These are phyloP conservation scores for Ivindomyrus marchei DNA, from an alignment of 2,113 vertebrate species.

Conservation along the genomic window DNA sequence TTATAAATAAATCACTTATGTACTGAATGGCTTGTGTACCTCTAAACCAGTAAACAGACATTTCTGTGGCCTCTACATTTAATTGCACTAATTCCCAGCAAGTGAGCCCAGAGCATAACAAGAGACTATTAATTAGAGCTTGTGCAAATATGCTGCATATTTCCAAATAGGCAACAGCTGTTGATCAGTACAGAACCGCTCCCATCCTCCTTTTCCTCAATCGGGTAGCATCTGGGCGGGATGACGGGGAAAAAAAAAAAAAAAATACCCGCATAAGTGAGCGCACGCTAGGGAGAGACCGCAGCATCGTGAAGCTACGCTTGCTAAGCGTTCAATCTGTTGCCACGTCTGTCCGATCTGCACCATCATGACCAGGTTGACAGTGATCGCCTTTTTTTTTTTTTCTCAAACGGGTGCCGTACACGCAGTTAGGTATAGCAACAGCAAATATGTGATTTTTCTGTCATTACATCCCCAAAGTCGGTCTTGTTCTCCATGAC, in stretches of 20 bases:
- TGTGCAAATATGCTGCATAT: conserved; percentile 1
- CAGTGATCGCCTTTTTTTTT: not conserved
- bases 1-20: not conserved
- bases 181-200: not conserved
- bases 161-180: conserved; percentile 21
- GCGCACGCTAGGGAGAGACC: not conserved
- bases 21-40: not conserved
- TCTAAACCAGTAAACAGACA: not conserved
- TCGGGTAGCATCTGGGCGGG: conserved; percentile 5
- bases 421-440: not conserved
- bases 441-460: not conserved
- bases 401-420: not conserved
- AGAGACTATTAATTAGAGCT: conserved; percentile 20
- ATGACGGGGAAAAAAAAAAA: not conserved
- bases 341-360: not conserved
- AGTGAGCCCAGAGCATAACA: not conserved
- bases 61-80: not conserved
- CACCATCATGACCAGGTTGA: not conserved
- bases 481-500: not conserved
- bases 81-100: conserved; percentile 18
- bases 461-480: not conserved
- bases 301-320: not conserved
- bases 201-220: not conserved
- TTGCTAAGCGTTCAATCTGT: not conserved
- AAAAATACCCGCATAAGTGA: not conserved